phyloP scores from a whole-genome alignment of 2,888 invertebrate species.

The Nemoura dubitans region DNA sequence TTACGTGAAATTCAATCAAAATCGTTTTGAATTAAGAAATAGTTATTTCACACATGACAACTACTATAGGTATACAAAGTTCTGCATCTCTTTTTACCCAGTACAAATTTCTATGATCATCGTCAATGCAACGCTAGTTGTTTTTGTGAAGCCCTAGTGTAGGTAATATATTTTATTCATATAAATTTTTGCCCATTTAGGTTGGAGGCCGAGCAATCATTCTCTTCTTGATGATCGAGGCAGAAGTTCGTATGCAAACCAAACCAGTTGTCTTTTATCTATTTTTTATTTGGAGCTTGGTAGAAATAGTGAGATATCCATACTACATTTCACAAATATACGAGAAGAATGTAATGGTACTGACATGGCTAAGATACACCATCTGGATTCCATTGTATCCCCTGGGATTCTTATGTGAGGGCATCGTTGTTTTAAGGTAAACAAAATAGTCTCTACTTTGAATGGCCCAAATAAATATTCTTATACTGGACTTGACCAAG shows the following conservation, averaged over 20 bases:
- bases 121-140: no score
- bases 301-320: constrained; percentile 91
- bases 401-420: constrained; percentile 87
- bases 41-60: no score
- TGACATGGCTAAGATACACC: constrained; percentile 94
- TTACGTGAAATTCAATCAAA: no score
- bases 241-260: constrained; percentile 85
- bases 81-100: no score
- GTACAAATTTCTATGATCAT: no score
- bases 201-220: constrained; percentile 80
- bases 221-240: constrained; percentile 83
- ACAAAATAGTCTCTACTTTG: not conserved
- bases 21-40: no score
- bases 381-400: constrained; percentile 96
- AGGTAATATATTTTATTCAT: no score
- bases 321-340: constrained; percentile 87
- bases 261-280: constrained; percentile 89
- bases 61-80: no score
- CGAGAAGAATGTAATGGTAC: constrained; percentile 73
- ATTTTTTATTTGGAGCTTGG: constrained; percentile 82
- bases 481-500: no score
- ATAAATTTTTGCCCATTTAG: constrained; percentile 56
- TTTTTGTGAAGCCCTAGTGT: no score
- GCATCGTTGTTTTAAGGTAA: constrained; percentile 73
- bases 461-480: not conserved